Evolutionary conservation across 2,888 invertebrate species (phyloP).

Genomic region (Myopa tessellatipennis): DNA sequence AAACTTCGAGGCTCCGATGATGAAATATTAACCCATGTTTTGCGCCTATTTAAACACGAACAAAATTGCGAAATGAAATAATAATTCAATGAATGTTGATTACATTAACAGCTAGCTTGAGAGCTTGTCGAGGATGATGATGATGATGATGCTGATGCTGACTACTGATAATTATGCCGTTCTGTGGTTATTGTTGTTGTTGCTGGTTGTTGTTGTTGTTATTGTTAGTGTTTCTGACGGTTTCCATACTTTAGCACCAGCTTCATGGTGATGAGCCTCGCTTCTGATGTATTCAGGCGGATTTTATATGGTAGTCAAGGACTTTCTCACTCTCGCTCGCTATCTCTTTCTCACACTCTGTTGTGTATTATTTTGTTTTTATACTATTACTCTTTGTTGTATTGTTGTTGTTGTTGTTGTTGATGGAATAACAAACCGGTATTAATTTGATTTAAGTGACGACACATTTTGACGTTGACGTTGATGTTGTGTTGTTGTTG

Average conservation of each 20-base stretch:
- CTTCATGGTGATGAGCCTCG: constrained; percentile 22
- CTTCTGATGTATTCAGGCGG: neutral
- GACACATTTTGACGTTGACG: constrained; percentile 22
- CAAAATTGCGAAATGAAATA: constrained; percentile 33
- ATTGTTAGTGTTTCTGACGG: constrained; percentile 4
- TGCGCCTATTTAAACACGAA: constrained; percentile 34
- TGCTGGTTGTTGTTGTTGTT: neutral
- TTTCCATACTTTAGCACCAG: constrained; percentile 11
- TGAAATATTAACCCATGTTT: constrained; percentile 29
- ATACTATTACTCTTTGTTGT: neutral
- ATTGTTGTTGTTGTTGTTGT: constrained; percentile 5
- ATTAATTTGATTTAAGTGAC: constrained; percentile 31
- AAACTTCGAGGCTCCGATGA: constrained; percentile 25
- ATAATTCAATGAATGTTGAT: constrained; percentile 36
- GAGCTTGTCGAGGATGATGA: neutral
- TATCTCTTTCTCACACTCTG: too few relatives aligned
- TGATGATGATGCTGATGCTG: neutral
- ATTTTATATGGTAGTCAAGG: constrained; percentile 1
- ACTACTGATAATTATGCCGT: neutral
- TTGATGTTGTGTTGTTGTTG: neutral
- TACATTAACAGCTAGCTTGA: constrained; percentile 28
- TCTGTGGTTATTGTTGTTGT: neutral
- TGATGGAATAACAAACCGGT: constrained; percentile 33
- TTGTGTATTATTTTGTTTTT: constrained; percentile 10
- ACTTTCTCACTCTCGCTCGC: neutral